Evolutionary conservation across 2,888 invertebrate genomes (phyloP), one percentile per base, ranked within the genome.

Genomic region (Trichogramma dendrolimi): DNA sequence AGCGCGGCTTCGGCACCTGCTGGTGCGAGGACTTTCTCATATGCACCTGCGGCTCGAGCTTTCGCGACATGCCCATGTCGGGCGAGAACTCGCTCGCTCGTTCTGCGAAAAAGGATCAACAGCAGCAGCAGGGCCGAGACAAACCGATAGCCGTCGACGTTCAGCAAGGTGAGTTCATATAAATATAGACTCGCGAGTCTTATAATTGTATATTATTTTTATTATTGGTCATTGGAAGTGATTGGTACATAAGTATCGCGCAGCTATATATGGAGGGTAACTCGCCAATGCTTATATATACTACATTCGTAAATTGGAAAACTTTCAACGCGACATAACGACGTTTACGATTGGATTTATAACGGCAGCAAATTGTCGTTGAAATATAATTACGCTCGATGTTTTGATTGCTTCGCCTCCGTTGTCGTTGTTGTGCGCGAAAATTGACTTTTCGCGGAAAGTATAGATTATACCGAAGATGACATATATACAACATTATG

Each of bases 1-100:
- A 79, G 10, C 73, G 73, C 56, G 84, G 82, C 1, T 69, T 75
- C 42, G 84, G 84, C 0, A 78, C 81, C 38, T 84, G 84, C 67
- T 76, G 76, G 8, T 85, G 85, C 71, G 76, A 79, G 64, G 73
- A 78, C 41, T 62, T 73, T 48, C 75, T 75, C 49, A 75, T 76
- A 44, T 84, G 84, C 71, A 76, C 77, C 41, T 84, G 84, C 69
- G 78, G 76, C n/a, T 67, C 71, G 5, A 69, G 69, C 53, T 64
- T 70, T 47, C 69, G 67, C 39, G 67, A 64, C 38, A 50, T 11
- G 38, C 44, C 49, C 10, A 11, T 8, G 11, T 8, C 66, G 63
- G 4, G 59, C 48, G 64, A 56, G 10, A 72, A 69, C 68, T 10
- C 63, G 65, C 40, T 56, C 59, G n/a, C 41, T 14, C 3, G 10